Evolutionary conservation across 92 coral and sea anemone genomes (phyloP).

Genomic region (Chrysogorgia sp.): DNA sequence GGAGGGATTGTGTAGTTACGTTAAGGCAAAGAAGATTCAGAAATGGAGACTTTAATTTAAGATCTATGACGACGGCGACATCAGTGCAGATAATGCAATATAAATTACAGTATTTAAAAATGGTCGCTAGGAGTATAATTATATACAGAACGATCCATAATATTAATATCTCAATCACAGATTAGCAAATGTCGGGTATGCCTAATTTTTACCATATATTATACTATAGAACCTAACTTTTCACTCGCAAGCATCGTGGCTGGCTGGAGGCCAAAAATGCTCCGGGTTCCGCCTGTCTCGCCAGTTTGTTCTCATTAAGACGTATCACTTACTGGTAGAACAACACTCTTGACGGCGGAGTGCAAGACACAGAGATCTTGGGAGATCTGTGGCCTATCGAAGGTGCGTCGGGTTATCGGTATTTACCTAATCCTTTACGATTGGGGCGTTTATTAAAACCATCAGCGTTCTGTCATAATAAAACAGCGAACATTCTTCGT

Average conservation of each 20-base stretch:
- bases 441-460: conserved; percentile 37
- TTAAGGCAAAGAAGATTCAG: too few species aligned
- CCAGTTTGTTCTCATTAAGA: background rate
- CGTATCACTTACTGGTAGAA: background rate
- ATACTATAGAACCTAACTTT: too few species aligned
- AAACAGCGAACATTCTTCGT: conserved; percentile 38
- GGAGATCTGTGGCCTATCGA: background rate
- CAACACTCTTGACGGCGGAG: background rate
- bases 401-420: conserved; percentile 38
- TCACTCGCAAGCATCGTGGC: conserved; percentile 5
- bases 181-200: too few species aligned
- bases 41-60: too few species aligned
- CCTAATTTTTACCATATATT: too few species aligned
- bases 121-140: too few species aligned
- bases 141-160: too few species aligned
- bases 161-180: too few species aligned
- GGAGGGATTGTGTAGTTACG: too few species aligned
- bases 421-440: conserved; percentile 29
- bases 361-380: background rate
- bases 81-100: too few species aligned
- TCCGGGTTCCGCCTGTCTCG: background rate
- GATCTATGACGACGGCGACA: too few species aligned
- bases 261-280: background rate
- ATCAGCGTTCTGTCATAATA: conserved; percentile 45
- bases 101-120: too few species aligned